Evolutionary conservation across 2,797 vertebrate species (phyloP).

Genomic region (Sylvilagus floridanus): DNA sequence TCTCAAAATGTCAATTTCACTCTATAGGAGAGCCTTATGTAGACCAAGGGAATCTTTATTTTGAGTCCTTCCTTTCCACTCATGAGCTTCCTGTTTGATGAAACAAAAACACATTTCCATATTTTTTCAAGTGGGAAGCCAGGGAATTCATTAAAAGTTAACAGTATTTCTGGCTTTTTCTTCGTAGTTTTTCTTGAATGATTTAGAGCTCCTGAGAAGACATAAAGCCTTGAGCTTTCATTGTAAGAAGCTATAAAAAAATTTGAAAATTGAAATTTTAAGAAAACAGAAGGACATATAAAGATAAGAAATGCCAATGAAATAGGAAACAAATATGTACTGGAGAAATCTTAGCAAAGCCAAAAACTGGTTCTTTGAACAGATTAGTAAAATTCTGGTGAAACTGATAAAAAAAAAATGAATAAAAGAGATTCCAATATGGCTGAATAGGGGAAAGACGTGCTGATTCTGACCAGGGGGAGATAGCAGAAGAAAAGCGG

Average conservation of each 20-base stretch:
- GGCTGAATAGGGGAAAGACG: too few species aligned
- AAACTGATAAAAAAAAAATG: not conserved
- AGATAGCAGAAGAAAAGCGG: too few species aligned
- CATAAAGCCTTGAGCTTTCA: not conserved
- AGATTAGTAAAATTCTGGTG: not conserved
- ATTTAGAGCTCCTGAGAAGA: not conserved
- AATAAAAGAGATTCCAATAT: not conserved
- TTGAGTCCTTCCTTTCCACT: not conserved
- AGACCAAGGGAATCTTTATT: conserved; percentile 19
- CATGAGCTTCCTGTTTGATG: not conserved
- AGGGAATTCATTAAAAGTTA: not conserved
- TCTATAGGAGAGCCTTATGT: not conserved
- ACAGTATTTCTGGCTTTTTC: not conserved
- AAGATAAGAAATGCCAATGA: not conserved
- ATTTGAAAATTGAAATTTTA: not conserved
- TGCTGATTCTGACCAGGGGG: too few species aligned
- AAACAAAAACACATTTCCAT: not conserved
- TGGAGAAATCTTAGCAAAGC: not conserved
- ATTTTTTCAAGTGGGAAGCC: not conserved
- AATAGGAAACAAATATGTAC: not conserved
- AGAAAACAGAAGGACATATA: not conserved
- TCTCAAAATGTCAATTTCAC: too few species aligned
- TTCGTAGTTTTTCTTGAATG: not conserved
- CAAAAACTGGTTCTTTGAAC: not conserved
- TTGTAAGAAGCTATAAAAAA: not conserved